Evolutionary conservation across 1,140 invertebrate genomes (phyloP), one percentile per base, ranked within the genome.

Genomic region (Capitella teleta): DNA sequence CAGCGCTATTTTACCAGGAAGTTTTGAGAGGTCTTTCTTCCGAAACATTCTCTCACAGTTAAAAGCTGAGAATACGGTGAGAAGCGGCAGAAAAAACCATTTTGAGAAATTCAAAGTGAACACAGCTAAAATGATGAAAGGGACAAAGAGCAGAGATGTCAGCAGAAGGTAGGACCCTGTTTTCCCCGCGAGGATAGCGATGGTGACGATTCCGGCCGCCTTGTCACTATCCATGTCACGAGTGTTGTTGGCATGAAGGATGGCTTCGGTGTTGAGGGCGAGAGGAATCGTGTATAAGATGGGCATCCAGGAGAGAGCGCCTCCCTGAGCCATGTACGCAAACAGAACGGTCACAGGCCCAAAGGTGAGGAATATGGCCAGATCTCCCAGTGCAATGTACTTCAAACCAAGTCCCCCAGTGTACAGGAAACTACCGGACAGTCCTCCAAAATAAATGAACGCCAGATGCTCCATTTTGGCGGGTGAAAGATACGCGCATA

Each of bases 301-400:
- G 0, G 87, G 64, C 32, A 61, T 52, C 5, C 60, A 44, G 5
- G 62, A 59, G 24, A 90, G 74, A 42, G 82, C 77, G 14, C 90
- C 90, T 1, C 87, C 88, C 71, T 95, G 90, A 26, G 86, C 80
- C 75, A 95, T 81, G 60, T 88, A 94, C 0, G 90, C 84, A 73
- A 94, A 95, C 2, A 95, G 74, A n/a, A 94, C 89, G 14, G 87
- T 88, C 23, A 95, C 82, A 3, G 91, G 91, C 2, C 91, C 92
- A 72, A 96, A 95, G 60, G 92, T 85, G 34, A 94, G 80, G 61
- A 95, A 78, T 58, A 94, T 85, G 44, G 95, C 70, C 25, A 94
- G 61, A 74, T 94, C 90, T 34, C 90, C 89, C 21, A 93, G 71
- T 3, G 87, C 89, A 60, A 93, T 90, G 60, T 93, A 93, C 67